Conservation (phyloP, 2,113 vertebrate genomes). For the Brachionichthys hirsutus region DNA sequence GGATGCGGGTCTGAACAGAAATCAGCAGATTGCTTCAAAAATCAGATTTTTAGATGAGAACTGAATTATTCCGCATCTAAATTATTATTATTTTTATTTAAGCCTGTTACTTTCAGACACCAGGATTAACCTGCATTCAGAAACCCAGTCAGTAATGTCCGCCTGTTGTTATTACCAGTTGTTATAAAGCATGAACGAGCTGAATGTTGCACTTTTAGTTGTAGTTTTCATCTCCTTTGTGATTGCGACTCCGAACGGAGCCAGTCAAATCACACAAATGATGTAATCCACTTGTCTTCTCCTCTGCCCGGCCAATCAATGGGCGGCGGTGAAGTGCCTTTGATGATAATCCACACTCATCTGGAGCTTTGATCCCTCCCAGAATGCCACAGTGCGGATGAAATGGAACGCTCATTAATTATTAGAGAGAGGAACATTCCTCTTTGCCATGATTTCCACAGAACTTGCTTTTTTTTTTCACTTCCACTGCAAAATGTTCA, state of each 20-base stretch:
- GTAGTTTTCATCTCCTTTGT: background rate
- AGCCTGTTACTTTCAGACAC: background rate
- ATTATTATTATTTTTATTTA: no score
- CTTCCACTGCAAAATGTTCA: no score
- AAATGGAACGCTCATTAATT: no score
- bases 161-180: no score
- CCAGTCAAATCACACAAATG: conserved; percentile 56
- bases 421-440: no score
- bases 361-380: conserved; percentile 47
- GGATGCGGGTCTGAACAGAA: no score
- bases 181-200: no score
- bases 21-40: background rate
- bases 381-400: conserved; percentile 29
- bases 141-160: no score
- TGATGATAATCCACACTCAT: conserved; percentile 53
- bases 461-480: no score
- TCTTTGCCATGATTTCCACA: no score
- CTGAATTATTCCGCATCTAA: no score
- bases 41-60: background rate
- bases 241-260: conserved; percentile 36
- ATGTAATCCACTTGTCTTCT: conserved; percentile 65
- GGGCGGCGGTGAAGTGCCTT: conserved; percentile 36
- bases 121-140: no score
- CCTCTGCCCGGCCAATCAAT: conserved; percentile 54
- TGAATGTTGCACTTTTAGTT: background rate